These are phyloP conservation scores for Eubasilissa splendida DNA, from an alignment of 2,888 invertebrate species.

Conservation along the genomic window DNA sequence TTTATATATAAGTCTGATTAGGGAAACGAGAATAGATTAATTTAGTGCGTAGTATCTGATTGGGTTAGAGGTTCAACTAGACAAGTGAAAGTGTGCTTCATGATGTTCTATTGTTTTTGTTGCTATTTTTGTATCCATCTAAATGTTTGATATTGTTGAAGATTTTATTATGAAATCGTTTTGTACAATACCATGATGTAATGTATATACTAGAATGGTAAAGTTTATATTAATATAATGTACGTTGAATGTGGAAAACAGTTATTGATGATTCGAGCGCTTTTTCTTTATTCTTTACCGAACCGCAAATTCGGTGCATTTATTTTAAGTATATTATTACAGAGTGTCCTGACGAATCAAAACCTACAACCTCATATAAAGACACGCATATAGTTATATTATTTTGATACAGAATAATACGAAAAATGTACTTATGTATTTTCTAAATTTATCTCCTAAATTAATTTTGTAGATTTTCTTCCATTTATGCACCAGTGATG, in stretches of 20 bases:
- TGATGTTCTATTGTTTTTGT: slow-evolving; percentile 51
- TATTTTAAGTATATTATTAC: slow-evolving; percentile 2
- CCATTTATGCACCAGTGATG: too few relatives aligned
- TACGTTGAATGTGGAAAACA: not conserved
- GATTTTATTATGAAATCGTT: slow-evolving; percentile 41
- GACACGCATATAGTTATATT: not conserved
- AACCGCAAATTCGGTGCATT: slow-evolving; percentile 17
- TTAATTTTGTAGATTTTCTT: not conserved
- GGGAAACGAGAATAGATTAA: slow-evolving; percentile 47
- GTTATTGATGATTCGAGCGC: not conserved
- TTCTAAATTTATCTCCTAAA: slow-evolving; percentile 4
- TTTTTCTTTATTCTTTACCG: not conserved
- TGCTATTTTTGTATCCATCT: slow-evolving; percentile 47
- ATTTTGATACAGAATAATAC: not conserved
- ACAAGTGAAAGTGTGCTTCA: slow-evolving; percentile 52
- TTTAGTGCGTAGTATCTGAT: slow-evolving; percentile 28
- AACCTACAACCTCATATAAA: too few relatives aligned
- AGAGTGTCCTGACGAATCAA: not conserved
- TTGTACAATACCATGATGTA: slow-evolving; percentile 42
- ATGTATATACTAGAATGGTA: slow-evolving; percentile 18
- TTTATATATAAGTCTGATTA: slow-evolving; percentile 52
- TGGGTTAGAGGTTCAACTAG: slow-evolving; percentile 46
- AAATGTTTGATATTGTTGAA: slow-evolving; percentile 49
- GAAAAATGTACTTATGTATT: not conserved
- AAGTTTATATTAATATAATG: slow-evolving; percentile 3